Evolutionary conservation across 2,113 vertebrate species (phyloP).

Genomic region (Pipa parva): DNA sequence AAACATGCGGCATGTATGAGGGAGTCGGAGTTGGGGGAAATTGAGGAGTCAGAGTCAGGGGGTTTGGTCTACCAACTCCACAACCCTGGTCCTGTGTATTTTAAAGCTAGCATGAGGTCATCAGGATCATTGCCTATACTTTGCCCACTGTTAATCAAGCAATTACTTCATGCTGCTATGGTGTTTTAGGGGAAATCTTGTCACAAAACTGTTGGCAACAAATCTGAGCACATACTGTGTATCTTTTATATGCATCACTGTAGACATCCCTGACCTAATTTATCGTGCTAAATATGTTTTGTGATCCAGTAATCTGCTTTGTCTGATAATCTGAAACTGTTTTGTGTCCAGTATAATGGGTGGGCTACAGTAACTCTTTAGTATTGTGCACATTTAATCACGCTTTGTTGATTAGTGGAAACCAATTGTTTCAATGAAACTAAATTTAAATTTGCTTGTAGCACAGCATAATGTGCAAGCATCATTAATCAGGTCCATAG

Average conservation of each 20-base stretch:
- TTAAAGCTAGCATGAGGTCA: too few relatives aligned
- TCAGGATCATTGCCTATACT: too few relatives aligned
- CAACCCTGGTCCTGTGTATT: too few relatives aligned
- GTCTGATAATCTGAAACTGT: slow-evolving; percentile 20
- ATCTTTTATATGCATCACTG: not conserved
- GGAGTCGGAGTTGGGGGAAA: too few relatives aligned
- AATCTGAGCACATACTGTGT: not conserved
- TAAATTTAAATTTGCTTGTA: slow-evolving; percentile 4
- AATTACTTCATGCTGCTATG: too few relatives aligned
- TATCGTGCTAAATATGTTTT: slow-evolving; percentile 40
- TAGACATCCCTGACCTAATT: slow-evolving; percentile 30
- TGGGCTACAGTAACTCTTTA: slow-evolving; percentile 6
- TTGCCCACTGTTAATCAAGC: too few relatives aligned
- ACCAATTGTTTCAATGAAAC: slow-evolving; percentile 22
- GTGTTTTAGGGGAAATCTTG: not conserved
- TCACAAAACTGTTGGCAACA: not conserved
- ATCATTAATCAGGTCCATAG: slow-evolving; percentile 16
- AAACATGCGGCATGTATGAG: too few relatives aligned
- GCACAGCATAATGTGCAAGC: not conserved
- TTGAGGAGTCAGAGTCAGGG: too few relatives aligned
- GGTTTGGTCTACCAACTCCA: too few relatives aligned
- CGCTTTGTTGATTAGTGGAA: slow-evolving; percentile 19
- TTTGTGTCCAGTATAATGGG: slow-evolving; percentile 5
- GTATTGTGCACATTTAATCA: slow-evolving; percentile 13
- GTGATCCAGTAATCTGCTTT: slow-evolving; percentile 32